Percentiles rank a stretch among this genome's conserved stretches.
phyloP scores from a whole-genome alignment of 92 coral and sea anemone species.

The Heteractis magnifica region DNA sequence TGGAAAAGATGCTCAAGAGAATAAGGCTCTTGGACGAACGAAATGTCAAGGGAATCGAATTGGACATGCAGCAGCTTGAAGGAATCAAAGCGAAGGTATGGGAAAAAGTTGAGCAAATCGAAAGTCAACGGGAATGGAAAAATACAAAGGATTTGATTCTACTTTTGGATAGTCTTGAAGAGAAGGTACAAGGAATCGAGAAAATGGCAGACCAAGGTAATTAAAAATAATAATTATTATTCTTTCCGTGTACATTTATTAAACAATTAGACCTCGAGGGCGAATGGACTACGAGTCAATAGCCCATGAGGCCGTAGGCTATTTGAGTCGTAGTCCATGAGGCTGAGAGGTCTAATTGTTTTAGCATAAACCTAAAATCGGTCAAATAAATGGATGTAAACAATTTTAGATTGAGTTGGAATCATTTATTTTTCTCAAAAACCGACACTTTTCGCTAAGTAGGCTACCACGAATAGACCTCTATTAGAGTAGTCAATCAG shows the following conservation, averaged over 20 bases:
- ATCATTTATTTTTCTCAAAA: too few species aligned
- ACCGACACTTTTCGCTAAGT: too few species aligned
- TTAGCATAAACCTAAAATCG: too few species aligned
- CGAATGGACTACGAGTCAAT: too few species aligned
- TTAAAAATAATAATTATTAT: not conserved
- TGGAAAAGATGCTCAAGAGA: conserved; percentile 29
- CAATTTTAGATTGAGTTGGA: too few species aligned
- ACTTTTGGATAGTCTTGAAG: conserved; percentile 7
- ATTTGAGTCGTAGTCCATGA: too few species aligned
- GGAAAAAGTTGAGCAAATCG: conserved; percentile 13
- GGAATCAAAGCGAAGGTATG: not conserved
- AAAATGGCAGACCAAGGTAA: conserved; percentile 37
- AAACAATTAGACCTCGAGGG: too few species aligned
- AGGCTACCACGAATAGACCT: too few species aligned
- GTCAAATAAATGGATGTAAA: too few species aligned
- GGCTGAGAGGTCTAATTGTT: too few species aligned
- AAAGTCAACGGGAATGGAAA: conserved; percentile 25
- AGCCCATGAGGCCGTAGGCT: too few species aligned
- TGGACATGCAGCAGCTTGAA: conserved; percentile 41
- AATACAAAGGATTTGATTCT: conserved; percentile 4
- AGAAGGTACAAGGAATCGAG: conserved; percentile 11
- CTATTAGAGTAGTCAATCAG: too few species aligned
- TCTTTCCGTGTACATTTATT: not conserved
- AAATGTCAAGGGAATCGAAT: conserved; percentile 2
- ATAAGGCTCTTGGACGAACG: conserved; percentile 6